phyloP scores from a whole-genome alignment of 2,113 vertebrate genomes.

The Leptosomus discolor region DNA sequence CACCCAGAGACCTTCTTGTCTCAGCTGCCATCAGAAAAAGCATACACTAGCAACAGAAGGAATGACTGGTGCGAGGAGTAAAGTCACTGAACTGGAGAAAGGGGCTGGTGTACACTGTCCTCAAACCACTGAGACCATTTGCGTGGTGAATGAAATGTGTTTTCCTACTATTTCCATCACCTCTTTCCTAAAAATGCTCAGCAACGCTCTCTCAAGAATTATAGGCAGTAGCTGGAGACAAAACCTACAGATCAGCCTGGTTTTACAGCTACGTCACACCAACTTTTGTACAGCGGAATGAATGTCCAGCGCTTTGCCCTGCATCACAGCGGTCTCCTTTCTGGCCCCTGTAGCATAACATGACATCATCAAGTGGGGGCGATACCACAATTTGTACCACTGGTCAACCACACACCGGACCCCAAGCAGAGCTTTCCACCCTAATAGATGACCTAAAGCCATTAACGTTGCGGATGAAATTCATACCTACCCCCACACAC shows the following conservation, averaged over 20 bases:
- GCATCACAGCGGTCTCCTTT: neutral
- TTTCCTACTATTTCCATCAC: neutral
- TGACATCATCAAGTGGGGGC: accelerated
- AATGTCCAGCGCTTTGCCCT: neutral
- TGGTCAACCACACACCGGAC: too few species aligned
- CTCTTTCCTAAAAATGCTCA: neutral
- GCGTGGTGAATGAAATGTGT: accelerated
- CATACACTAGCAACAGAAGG: neutral
- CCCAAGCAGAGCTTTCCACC: neutral
- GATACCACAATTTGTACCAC: neutral
- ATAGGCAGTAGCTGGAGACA: neutral
- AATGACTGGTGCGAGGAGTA: neutral
- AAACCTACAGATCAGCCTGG: neutral
- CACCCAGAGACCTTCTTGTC: neutral
- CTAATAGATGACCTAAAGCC: neutral
- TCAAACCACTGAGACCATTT: neutral
- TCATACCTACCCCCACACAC: neutral
- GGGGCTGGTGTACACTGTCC: neutral
- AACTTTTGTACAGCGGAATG: neutral
- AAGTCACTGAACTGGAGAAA: neutral
- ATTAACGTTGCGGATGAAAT: neutral
- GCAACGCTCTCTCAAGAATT: neutral
- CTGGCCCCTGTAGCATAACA: neutral
- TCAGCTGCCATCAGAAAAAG: neutral
- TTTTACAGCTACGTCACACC: neutral